Evolutionary conservation across 2,888 invertebrate species (phyloP).

Genomic region (Subacronicta megacephala): DNA sequence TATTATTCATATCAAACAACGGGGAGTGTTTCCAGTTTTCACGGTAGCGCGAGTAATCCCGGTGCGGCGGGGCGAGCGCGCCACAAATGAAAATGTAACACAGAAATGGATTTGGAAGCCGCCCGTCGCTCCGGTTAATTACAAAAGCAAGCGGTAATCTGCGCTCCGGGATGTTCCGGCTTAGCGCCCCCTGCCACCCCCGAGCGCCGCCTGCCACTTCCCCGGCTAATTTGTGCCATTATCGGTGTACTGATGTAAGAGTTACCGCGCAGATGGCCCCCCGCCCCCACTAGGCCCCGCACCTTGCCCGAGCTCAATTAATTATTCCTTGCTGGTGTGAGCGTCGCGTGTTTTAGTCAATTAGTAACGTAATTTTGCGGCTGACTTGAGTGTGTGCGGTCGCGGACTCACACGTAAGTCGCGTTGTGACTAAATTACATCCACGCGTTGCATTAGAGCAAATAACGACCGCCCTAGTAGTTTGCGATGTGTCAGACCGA

Average conservation of each 20-base stretch:
- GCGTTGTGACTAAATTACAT: constrained; percentile 70
- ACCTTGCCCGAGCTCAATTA: constrained; percentile 86
- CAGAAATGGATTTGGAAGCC: constrained; percentile 90
- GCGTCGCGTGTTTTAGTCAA: constrained; percentile 90
- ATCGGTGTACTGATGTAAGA: constrained; percentile 90
- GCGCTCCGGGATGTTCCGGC: constrained; percentile 90
- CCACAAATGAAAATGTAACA: constrained; percentile 90
- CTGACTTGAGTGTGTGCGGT: constrained; percentile 87
- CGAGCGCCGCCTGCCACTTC: constrained; percentile 81
- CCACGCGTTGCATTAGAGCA: constrained; percentile 43
- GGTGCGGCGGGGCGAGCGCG: constrained; percentile 76
- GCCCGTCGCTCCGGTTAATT: constrained; percentile 90
- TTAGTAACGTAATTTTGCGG: constrained; percentile 90
- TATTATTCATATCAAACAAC: constrained; percentile 73
- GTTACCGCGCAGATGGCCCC: constrained; percentile 88
- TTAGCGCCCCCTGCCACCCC: constrained; percentile 83
- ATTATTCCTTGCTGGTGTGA: constrained; percentile 89
- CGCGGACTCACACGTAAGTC: constrained; percentile 73
- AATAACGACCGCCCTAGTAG: constrained; percentile 37
- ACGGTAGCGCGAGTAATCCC: constrained; percentile 80
- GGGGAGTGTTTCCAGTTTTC: constrained; percentile 74
- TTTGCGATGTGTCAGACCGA: constrained; percentile 27
- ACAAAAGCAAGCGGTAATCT: constrained; percentile 90
- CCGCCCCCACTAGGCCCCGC: constrained; percentile 65
- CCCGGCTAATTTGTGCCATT: constrained; percentile 90